phyloP scores from a whole-genome alignment of 2,797 vertebrate species.

The Sus cebifrons region DNA sequence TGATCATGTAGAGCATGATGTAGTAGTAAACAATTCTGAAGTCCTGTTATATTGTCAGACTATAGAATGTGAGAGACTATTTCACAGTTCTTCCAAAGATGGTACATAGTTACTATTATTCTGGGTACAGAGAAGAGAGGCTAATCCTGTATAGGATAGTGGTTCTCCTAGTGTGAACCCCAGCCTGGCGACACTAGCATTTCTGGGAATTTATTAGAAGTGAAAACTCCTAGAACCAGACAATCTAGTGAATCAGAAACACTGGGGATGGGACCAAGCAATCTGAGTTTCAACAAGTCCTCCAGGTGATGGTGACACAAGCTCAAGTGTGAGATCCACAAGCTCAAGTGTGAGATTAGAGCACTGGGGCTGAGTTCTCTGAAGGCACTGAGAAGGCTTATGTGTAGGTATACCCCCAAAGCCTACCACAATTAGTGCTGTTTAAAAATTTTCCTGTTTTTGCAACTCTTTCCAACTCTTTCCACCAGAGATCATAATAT shows the following conservation, averaged over 20 bases:
- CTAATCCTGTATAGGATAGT: background rate
- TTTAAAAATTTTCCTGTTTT: background rate
- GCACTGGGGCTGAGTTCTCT: background rate
- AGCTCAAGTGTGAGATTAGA: background rate
- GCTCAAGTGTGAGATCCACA: background rate
- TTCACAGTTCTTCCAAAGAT: background rate
- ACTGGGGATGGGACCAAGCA: background rate
- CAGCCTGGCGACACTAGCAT: background rate
- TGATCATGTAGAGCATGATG: background rate
- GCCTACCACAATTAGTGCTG: background rate
- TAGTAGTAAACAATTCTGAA: slow-evolving; percentile 1
- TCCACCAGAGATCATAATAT: background rate
- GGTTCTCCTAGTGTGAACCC: background rate
- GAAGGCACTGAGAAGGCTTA: background rate
- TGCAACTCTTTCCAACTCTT: background rate
- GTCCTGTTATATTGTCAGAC: background rate
- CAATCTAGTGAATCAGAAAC: background rate
- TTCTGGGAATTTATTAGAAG: slow-evolving; percentile 28
- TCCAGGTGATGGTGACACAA: background rate
- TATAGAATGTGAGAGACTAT: background rate
- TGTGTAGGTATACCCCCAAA: background rate
- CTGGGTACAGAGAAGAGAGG: background rate
- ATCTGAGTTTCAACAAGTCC: background rate
- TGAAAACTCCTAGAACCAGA: background rate
- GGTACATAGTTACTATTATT: background rate